Evolutionary conservation across 2,113 vertebrate species (phyloP).

Genomic region (Plotosus lineatus): DNA sequence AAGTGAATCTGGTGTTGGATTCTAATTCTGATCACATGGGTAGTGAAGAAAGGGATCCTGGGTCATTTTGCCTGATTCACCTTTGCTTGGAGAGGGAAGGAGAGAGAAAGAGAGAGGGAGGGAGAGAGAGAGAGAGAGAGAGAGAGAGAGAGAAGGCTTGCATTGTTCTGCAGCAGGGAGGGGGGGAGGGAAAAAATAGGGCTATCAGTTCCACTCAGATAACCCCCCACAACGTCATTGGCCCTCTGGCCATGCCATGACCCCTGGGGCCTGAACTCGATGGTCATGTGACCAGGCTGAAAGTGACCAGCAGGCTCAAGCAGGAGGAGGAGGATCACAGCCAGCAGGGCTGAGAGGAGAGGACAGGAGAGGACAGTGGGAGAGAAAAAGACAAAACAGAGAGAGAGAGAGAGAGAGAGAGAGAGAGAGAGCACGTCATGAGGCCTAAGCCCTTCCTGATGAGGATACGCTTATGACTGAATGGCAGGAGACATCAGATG

Average conservation of each 20-base stretch:
- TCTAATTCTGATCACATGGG: neutral
- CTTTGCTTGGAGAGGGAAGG: constrained; percentile 60
- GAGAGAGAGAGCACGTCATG: constrained; percentile 68
- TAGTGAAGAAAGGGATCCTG: neutral
- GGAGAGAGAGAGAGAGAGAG: constrained; percentile 45
- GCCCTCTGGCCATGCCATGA: constrained; percentile 83
- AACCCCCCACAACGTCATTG: constrained; percentile 85
- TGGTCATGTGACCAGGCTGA: constrained; percentile 87
- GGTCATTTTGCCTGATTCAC: constrained; percentile 54
- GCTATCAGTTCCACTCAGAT: constrained; percentile 90
- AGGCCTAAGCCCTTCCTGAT: constrained; percentile 72
- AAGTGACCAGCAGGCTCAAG: constrained; percentile 84
- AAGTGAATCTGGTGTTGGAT: constrained; percentile 4
- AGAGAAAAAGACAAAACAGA: constrained; percentile 42
- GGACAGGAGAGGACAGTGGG: constrained; percentile 34
- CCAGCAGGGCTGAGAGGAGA: constrained; percentile 66
- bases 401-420: constrained; percentile 63
- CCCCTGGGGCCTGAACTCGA: constrained; percentile 90
- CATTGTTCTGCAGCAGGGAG: constrained; percentile 74
- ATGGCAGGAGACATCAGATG: constrained; percentile 86
- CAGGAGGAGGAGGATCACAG: constrained; percentile 71
- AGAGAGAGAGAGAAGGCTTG: constrained; percentile 55
- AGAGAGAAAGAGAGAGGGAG: constrained; percentile 52
- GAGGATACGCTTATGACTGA: constrained; percentile 79
- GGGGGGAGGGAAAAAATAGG: constrained; percentile 67